Conservation (phyloP, 2,888 invertebrate species). For the Coecobrya sp. region DNA sequence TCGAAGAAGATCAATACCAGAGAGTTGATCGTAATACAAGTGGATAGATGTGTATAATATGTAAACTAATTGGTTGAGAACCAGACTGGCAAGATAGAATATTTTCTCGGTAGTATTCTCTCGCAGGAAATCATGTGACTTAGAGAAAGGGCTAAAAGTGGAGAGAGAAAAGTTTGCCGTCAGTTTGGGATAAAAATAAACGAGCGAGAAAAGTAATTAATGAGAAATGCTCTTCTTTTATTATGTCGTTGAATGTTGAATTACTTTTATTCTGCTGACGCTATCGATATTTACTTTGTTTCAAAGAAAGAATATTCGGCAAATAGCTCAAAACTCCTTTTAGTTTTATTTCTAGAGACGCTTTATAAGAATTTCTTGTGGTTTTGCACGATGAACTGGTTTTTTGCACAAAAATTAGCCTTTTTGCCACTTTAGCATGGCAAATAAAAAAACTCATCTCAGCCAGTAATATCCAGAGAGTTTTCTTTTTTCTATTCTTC, state of each 20-base stretch:
- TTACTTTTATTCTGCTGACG: neutral
- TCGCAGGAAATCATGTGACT: neutral
- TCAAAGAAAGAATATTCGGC: too few species aligned
- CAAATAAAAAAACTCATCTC: neutral
- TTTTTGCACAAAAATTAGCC: too few species aligned
- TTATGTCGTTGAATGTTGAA: neutral
- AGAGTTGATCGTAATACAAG: neutral
- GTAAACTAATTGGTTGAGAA: neutral
- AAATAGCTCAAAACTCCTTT: too few species aligned
- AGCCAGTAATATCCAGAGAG: too few species aligned
- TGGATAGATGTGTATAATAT: neutral
- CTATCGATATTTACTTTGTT: too few species aligned
- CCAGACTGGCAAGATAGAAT: neutral
- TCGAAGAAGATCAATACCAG: neutral
- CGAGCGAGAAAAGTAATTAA: neutral
- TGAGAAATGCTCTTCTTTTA: neutral
- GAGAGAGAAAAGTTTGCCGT: too few species aligned
- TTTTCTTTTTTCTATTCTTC: neutral
- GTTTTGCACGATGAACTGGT: too few species aligned
- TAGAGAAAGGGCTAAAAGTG: too few species aligned
- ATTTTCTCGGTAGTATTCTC: too few species aligned
- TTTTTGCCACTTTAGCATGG: neutral
- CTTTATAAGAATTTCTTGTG: too few species aligned
- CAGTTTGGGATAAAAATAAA: neutral
- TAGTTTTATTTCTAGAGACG: too few species aligned